Evolutionary conservation across 2,797 vertebrate species (phyloP), one percentile per base, ranked within the genome.

Genomic region (Phalanger gymnotis): DNA sequence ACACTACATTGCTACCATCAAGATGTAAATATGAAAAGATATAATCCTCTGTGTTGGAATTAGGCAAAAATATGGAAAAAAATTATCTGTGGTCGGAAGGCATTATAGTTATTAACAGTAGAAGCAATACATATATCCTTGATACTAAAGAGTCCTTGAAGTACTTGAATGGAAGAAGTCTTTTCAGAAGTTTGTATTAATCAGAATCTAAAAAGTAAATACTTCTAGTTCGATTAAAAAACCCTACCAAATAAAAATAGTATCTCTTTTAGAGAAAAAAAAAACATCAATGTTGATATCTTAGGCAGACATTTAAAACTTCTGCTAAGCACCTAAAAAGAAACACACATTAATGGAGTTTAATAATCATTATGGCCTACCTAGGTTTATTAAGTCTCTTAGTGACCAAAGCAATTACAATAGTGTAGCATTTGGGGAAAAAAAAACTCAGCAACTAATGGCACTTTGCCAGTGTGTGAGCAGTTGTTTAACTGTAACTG

Each of bases 401-500:
- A 93, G 54, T 51, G 22, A 96, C 61, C 16, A 34, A 97, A 40
- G 40, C 55, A 94, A 96, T 92, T 1, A 54, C 31, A 40, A 95
- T 92, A 57, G 25, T 52, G 51, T n/a, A 54, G 90, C 52, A 92
- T 95, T 95, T 5, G 4, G 47, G 30, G 56, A 30, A 91, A 91
- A 96, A 91, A 91, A 96, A 91, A 93, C 52, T 95, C 90, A 95
- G 94, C 28, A 96, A 91, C 54, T 90, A 92, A 56, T 96, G 95
- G 93, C 92, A 93, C 1, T 93, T 95, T 92, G 94, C 96, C 96
- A 97, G 66, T 5, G 3, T 89, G 93, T 81, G 97, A 96, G 51
- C 96, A 98, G 95, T 96, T 97, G 95, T 97, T 97, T 97, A 95
- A 96, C 91, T 97, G 47, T 96, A 97, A 96, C 91, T 96, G 93